Conservation (phyloP, 2,888 invertebrate species). For the Ennomos fuscantarius region DNA sequence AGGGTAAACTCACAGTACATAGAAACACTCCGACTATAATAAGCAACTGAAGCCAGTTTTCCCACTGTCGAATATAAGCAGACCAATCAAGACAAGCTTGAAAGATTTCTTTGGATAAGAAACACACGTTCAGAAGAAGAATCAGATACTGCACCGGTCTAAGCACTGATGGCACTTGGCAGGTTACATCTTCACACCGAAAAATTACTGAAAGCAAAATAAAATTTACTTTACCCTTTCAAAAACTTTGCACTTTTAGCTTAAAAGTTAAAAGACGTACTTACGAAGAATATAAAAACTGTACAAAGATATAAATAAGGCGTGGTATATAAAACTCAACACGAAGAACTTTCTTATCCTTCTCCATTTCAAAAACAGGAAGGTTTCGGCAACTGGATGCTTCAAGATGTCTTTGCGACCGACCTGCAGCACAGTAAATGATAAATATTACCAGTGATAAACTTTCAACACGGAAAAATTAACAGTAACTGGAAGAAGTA, state of each 20-base stretch:
- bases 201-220: slow-evolving; percentile 75
- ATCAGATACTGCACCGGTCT: slow-evolving; percentile 86
- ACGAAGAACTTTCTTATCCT: slow-evolving; percentile 93
- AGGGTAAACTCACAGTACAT: slow-evolving; percentile 83
- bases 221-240: neutral
- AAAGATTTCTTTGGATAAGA: slow-evolving; percentile 90
- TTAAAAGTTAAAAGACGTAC: slow-evolving; percentile 43
- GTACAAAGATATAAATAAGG: slow-evolving; percentile 90
- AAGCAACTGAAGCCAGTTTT: slow-evolving; percentile 93
- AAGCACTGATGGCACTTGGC: slow-evolving; percentile 69
- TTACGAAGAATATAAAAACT: slow-evolving; percentile 89
- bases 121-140: slow-evolving; percentile 86
- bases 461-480: no score
- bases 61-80: slow-evolving; percentile 92
- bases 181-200: slow-evolving; percentile 75
- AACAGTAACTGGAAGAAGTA: no score
- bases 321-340: slow-evolving; percentile 91
- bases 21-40: slow-evolving; percentile 90
- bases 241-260: no score
- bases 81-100: slow-evolving; percentile 90
- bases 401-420: slow-evolving; percentile 92
- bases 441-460: neutral
- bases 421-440: slow-evolving; percentile 70
- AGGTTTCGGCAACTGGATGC: slow-evolving; percentile 94
- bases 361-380: slow-evolving; percentile 93